Percentiles rank a stretch among this genome's conserved stretches.
These are phyloP conservation scores for Melieria omissa DNA, from an alignment of 2,888 invertebrate species.

Conservation along the genomic window DNA sequence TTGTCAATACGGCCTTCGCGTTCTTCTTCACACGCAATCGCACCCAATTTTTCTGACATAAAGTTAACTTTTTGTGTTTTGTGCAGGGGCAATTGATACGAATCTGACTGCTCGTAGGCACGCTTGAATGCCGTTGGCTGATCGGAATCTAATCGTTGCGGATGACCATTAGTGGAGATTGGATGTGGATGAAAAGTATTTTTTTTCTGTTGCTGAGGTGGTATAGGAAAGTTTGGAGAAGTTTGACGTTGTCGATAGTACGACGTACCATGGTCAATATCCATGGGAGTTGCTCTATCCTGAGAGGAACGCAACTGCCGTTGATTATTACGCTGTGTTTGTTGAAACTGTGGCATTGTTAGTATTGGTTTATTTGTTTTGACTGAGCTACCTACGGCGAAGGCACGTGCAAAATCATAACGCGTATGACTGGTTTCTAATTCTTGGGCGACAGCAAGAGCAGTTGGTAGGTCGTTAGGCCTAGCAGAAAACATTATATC, in stretches of 20 bases:
- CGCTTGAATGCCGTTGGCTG: background rate
- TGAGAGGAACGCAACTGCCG: too few species aligned
- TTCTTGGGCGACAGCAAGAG: too few species aligned
- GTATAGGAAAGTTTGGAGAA: background rate
- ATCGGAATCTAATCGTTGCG: too few species aligned
- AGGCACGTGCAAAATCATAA: too few species aligned
- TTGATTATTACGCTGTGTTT: too few species aligned
- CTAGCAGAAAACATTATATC: too few species aligned
- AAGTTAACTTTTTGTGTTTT: slow-evolving; percentile 16
- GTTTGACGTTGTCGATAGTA: slow-evolving; percentile 7
- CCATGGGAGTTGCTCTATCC: slow-evolving; percentile 30
- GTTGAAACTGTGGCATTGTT: too few species aligned
- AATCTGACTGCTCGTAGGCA: background rate
- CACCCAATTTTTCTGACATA: slow-evolving; percentile 6
- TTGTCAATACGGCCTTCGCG: background rate
- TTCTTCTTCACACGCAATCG: too few species aligned
- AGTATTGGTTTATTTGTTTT: too few species aligned
- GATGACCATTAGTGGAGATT: background rate
- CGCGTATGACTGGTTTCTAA: too few species aligned
- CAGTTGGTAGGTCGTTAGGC: too few species aligned
- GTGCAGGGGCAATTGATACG: slow-evolving; percentile 1
- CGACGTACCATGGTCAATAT: slow-evolving; percentile 26
- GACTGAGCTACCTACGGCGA: too few species aligned
- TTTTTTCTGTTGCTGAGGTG: background rate
- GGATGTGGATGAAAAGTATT: background rate